Base-by-base conservation (phyloP, 2,797 vertebrate species). In the Malurus leucopterus region DNA sequence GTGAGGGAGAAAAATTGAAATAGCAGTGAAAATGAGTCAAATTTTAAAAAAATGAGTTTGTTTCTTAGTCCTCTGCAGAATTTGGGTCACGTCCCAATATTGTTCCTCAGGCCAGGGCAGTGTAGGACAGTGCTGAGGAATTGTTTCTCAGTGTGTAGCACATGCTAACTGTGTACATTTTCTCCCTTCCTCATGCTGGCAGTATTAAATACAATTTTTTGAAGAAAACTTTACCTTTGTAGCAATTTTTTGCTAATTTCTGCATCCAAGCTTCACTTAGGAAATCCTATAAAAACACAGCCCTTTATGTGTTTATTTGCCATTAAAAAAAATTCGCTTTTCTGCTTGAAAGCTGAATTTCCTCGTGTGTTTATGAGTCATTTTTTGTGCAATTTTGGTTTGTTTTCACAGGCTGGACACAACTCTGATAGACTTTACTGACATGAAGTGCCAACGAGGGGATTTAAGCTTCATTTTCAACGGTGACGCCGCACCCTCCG, bases 381-480 rank as follows among this genome's bases (percentile, higher is more conserved):
- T 29, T 69, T 20, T 20, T 38, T 24, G 16, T 79, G 19, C 57
- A 27, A 5, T 24, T 0, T 19, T 40, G 57, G 1, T 64, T 1
- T 53, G 30, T 89, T 90, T 95, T 79, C 86, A 40, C 92, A 99
- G 99, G 97, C 97, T 99, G 96, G 99, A 99, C 97, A 99, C 99
- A 62, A 99, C 99, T 80, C 98, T 99, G 92, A 99, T 99, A 94
- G 99, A 99, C 96, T 99, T 99, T 97, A 99, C 98, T 4, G 99
- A 99, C 95, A 99, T 99, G 99, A 99, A 99, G 98, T 99, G 99
- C 97, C 99, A 99, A 97, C 98, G 99, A 65, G 99, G 99, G 80
- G 99, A 99, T 94, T 96, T 99, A 70, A 99, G 99, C 96, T 99
- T 99, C 97, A 99, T 99, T 97, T 99, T 99, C 95, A 99, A 98